These are phyloP conservation scores for Timema cristinae DNA, from an alignment of 2,888 invertebrate species.

Conservation along the genomic window DNA sequence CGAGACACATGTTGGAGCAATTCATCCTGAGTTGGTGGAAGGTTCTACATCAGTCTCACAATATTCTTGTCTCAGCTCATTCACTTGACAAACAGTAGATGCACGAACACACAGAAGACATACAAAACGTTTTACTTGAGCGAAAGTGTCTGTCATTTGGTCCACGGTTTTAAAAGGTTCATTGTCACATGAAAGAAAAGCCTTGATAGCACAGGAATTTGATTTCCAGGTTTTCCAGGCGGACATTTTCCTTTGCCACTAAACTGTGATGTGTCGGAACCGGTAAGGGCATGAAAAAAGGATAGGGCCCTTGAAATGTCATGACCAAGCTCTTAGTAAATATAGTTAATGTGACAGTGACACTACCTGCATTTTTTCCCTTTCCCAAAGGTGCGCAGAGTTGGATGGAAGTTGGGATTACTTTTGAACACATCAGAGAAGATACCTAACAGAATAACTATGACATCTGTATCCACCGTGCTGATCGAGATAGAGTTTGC, in stretches of 20 bases:
- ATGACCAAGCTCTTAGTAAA: not conserved
- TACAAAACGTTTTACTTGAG: conserved; percentile 2
- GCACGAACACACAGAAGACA: not conserved
- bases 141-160: not conserved
- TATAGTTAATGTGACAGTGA: not conserved
- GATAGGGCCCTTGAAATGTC: not conserved
- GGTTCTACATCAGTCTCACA: not conserved
- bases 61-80: not conserved
- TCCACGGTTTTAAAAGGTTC: not conserved
- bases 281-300: not conserved
- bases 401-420: not conserved
- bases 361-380: not conserved
- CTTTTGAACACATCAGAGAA: not conserved
- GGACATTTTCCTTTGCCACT: not conserved
- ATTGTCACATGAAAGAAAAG: not conserved
- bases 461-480: conserved; percentile 4
- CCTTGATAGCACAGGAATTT: not conserved
- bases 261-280: conserved; percentile 2
- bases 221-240: not conserved
- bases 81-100: not conserved
- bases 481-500: not conserved
- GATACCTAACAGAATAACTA: not conserved
- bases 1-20: conserved; percentile 1
- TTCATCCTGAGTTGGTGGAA: not conserved
- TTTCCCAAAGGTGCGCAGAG: not conserved